These are phyloP conservation scores for Anolis sagrei DNA, from an alignment of 2,113 vertebrate genomes.

Conservation along the genomic window DNA sequence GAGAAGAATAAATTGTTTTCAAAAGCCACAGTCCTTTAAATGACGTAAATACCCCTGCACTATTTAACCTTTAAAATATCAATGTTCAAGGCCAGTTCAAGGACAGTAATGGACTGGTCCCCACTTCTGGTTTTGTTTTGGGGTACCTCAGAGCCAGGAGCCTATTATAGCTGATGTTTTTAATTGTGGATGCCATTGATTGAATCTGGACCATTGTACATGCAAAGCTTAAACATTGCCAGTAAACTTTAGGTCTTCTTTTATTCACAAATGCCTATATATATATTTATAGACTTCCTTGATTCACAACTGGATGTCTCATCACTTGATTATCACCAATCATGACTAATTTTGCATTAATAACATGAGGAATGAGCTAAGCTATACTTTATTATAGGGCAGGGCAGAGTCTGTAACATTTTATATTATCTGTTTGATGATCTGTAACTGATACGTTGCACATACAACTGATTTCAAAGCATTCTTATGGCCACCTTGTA, in stretches of 20 bases:
- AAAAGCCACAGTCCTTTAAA: too few relatives aligned
- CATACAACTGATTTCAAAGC: not conserved
- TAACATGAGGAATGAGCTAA: not conserved
- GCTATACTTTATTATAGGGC: not conserved
- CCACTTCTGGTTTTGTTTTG: too few relatives aligned
- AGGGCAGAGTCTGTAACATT: not conserved
- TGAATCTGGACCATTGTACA: not conserved
- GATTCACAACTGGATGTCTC: not conserved
- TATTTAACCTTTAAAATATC: too few relatives aligned
- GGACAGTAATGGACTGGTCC: too few relatives aligned
- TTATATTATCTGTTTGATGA: not conserved
- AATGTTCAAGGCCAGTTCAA: too few relatives aligned
- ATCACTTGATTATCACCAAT: not conserved
- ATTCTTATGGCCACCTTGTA: not conserved
- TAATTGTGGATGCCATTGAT: not conserved
- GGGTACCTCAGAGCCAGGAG: too few relatives aligned
- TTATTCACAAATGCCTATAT: not conserved
- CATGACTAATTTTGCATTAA: not conserved
- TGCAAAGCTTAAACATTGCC: not conserved
- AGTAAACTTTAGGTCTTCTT: not conserved
- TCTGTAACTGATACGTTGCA: not conserved
- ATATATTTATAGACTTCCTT: not conserved
- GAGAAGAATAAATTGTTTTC: too few relatives aligned
- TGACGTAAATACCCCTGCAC: too few relatives aligned
- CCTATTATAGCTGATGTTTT: not conserved